These are phyloP conservation scores for Seira musarum DNA, from an alignment of 2,888 invertebrate genomes.

Conservation along the genomic window DNA sequence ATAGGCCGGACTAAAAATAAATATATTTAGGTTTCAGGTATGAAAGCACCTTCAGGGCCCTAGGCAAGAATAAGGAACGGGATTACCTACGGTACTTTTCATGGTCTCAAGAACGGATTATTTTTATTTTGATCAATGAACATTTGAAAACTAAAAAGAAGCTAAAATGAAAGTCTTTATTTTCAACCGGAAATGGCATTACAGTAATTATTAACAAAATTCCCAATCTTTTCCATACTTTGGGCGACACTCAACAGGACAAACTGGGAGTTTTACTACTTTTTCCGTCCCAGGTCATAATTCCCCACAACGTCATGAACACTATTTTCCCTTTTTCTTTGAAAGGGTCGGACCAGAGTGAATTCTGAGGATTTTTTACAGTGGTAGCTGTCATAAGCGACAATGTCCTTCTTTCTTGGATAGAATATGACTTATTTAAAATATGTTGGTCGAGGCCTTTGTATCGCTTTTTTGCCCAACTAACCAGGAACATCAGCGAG, in stretches of 20 bases:
- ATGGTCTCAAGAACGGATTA: no score
- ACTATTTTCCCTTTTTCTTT: neutral
- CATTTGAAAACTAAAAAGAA: no score
- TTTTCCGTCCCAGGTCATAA: neutral
- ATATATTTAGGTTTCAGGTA: no score
- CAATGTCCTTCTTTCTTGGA: neutral
- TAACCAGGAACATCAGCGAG: no score
- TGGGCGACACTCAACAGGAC: constrained; percentile 23
- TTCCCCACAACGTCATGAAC: neutral
- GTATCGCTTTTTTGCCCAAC: no score
- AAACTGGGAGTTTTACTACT: neutral
- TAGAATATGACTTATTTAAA: neutral
- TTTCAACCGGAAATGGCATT: no score
- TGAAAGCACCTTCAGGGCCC: no score
- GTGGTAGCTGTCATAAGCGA: constrained; percentile 23
- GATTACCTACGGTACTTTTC: no score
- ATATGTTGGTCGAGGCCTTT: neutral
- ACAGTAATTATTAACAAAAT: constrained; percentile 6
- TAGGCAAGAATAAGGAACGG: no score
- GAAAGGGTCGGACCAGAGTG: constrained; percentile 12
- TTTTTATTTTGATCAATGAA: no score
- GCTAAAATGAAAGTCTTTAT: no score
- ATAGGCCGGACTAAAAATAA: no score
- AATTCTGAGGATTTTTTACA: neutral
- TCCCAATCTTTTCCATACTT: constrained; percentile 31